Base-by-base conservation (phyloP, 2,888 invertebrate genomes). In the Tanytarsus gracilentus region DNA sequence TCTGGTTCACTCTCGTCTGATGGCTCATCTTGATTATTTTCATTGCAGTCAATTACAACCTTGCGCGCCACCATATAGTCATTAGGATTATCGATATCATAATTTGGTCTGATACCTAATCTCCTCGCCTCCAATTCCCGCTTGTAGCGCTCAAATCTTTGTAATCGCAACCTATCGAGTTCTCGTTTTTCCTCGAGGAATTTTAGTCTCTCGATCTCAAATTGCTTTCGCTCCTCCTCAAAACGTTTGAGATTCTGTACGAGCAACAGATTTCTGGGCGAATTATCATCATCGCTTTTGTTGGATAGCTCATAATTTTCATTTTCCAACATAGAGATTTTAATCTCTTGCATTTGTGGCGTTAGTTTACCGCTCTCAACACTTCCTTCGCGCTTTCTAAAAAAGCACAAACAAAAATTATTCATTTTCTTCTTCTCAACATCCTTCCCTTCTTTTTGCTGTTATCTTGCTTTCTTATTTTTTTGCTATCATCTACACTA, bases 131-230 rank as follows among this genome's bases (percentile, higher is more conserved):
- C 74, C 61, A 72, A 70, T 30, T 68, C 68, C 62, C 52, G 18
- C 14, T 61, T 52, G 30, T 61, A 52, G 11, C 52, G 23, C 14
- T 72, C 72, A 40, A 71, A 56, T 61, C 73, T 72, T 49, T 70
- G 71, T 62, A 69, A 67, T 3, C 70, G 68, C 50, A 70, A 26
- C 61, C 70, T 70, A 61, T 73, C 72, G 18, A 65, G 50, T 23
- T 82, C 81, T 6, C 81, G 77, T 66, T 78, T 76, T 63, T 81
- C 74, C 40, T 74, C 75, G 69, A 77, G 78, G 21, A 71, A 73
- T 3, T 69, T 69, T 11, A 74, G 69, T 61, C 72, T 73, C 60
- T 72, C 73, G 3, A 69, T 71, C 68, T 79, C 79, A 59, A 74
- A 74, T 3, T 71, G 69, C 4, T 69, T 65, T 3, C 73, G 69